Evolutionary conservation across 2,888 invertebrate species (phyloP), one percentile per base, ranked within the genome.

Genomic region (Papilio demoleus): DNA sequence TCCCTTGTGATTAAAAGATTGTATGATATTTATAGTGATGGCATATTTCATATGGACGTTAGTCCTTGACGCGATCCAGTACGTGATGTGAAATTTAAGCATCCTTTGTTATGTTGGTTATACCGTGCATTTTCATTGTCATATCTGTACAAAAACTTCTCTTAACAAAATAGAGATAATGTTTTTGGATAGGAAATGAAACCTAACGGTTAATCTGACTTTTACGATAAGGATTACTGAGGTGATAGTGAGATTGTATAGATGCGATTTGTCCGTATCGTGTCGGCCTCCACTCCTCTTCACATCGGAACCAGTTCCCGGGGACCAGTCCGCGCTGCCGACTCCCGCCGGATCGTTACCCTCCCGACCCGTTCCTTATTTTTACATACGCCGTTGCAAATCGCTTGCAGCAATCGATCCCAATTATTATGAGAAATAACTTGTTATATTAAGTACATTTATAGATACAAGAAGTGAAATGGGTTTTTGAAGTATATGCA

Each of bases 321-420:
- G 72, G 78, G 83, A 90, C 90, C 87, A 82, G 90, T 89, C 86
- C 77, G 74, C 79, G 81, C 78, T 76, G 75, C 76, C 70, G 67
- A 68, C 58, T 62, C 56, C 67, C 42, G 71, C 73, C 72, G 65
- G 77, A 76, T 71, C 76, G 73, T 74, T 78, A 75, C 76, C 78
- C 78, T 73, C 73, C 66, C 63, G 70, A 70, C 71, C 65, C 71
- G 72, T 72, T 71, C 36, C 50, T 56, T 65, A 70, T 72, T 67
- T 70, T 72, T 70, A 68, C 72, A 69, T 70, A 53, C 22, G 74
- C 72, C 67, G 73, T 75, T 76, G 75, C 65, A 70, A 74, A 67
- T 70, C 50, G 56, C 42, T 65, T 40, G 12, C 31, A 38, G 58
- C 19, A 40, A 40, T 61, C 58, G 11, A 58, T 45, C 9, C 22